Percentiles rank a stretch among this genome's conserved stretches.
phyloP scores from a whole-genome alignment of 1,140 invertebrate species.

The Drosophila simulans region DNA sequence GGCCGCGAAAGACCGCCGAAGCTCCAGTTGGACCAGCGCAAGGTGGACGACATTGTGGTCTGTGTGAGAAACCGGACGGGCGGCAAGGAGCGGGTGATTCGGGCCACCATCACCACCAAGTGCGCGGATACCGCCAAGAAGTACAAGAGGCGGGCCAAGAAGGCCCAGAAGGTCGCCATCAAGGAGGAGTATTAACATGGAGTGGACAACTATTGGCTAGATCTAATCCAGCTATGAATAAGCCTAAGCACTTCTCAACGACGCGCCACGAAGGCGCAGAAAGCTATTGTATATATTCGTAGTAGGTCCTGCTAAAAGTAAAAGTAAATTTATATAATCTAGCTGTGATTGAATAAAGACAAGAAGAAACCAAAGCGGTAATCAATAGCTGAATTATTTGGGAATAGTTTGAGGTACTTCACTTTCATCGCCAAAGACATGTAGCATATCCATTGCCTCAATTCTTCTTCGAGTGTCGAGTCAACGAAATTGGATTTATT shows the following conservation, averaged over 20 bases:
- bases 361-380: neutral
- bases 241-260: neutral
- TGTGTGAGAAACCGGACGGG: slow-evolving; percentile 68
- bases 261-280: slow-evolving; percentile 14
- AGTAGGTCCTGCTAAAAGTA: neutral
- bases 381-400: too few relatives aligned
- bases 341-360: slow-evolving; percentile 29
- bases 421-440: neutral
- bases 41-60: slow-evolving; percentile 81
- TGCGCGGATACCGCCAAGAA: slow-evolving; percentile 87
- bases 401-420: too few relatives aligned
- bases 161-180: slow-evolving; percentile 18
- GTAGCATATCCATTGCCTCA: neutral
- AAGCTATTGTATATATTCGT: slow-evolving; percentile 3
- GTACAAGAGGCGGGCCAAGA: slow-evolving; percentile 70
- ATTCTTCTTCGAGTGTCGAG: neutral
- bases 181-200: slow-evolving; percentile 4
- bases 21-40: slow-evolving; percentile 73
- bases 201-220: slow-evolving; percentile 7
- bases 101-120: slow-evolving; percentile 86
- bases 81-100: slow-evolving; percentile 70
- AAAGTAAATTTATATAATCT: neutral
- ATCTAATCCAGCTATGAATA: slow-evolving; percentile 38
- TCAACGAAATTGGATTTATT: slow-evolving; percentile 58
- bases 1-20: slow-evolving; percentile 69